phyloP scores from a whole-genome alignment of 2,797 vertebrate species.

The Gambelia wislizenii region DNA sequence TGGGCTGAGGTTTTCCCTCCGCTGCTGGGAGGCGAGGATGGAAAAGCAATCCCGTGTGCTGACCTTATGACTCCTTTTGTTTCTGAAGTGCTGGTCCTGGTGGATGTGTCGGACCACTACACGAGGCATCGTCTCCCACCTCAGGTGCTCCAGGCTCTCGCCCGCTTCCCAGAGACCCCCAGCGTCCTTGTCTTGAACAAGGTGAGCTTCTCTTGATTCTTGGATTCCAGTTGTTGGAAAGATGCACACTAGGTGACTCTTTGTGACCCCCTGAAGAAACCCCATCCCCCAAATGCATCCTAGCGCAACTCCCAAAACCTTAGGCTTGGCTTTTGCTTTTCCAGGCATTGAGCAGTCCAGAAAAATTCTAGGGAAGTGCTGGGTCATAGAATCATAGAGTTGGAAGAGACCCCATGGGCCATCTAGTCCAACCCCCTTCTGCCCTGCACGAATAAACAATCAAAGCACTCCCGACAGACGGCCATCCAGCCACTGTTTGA shows the following conservation, averaged over 20 bases:
- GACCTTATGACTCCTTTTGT: background rate
- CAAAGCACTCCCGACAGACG: too few species aligned
- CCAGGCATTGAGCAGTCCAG: background rate
- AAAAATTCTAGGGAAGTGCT: background rate
- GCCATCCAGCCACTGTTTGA: too few species aligned
- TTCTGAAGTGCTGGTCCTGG: conserved; percentile 88
- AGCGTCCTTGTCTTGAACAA: conserved; percentile 94
- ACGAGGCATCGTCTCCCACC: conserved; percentile 80
- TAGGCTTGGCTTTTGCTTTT: too few species aligned
- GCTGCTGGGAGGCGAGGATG: too few species aligned
- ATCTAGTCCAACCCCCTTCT: too few species aligned
- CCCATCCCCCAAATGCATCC: too few species aligned
- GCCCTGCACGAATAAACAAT: too few species aligned
- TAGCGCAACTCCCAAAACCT: too few species aligned
- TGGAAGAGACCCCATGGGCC: too few species aligned
- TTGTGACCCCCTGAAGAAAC: background rate
- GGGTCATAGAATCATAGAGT: too few species aligned
- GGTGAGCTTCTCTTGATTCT: conserved; percentile 74
- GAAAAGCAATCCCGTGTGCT: background rate
- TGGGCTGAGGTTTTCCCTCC: background rate
- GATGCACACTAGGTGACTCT: background rate
- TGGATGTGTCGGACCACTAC: conserved; percentile 92
- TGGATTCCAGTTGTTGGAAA: too few species aligned
- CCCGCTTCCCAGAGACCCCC: conserved; percentile 82
- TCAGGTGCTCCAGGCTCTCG: conserved; percentile 88